Evolutionary conservation across 2,113 vertebrate genomes (phyloP), one percentile per base, ranked within the genome.

Genomic region (Calcarius ornatus): DNA sequence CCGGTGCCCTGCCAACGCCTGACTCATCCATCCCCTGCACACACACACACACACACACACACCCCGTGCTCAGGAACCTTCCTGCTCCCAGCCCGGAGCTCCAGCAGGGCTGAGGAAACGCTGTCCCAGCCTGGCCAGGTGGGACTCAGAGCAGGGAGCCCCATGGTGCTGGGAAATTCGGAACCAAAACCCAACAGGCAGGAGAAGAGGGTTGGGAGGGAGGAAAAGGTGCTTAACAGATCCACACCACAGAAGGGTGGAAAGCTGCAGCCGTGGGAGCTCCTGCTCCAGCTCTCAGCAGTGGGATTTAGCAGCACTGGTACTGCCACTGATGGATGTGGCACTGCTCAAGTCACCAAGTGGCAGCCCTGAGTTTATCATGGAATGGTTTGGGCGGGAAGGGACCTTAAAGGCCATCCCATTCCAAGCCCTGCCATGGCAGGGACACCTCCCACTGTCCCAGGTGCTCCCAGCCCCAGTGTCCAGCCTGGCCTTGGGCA

Each of bases 1-100:
- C 75, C 37, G 66, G 68, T 96, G 95, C 85, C 90, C 94, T 93
- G 90, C 92, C 93, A 93, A n/a, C 0, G 5, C 93, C 84, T 94
- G 94, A 94, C 84, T 96, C 95, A 95, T 90, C 87, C 93, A 47
- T 87, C 48, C 94, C 21, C n/a, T 33, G 61, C 10, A 1, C 61
- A 37, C 11, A 8, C 72, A 45, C 19, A 54, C 48, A 50, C 23
- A 24, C 63, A 45, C 24, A 63, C 19, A 45, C 10, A 45, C 66
- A 20, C 81, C 57, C 73, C 6, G 15, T 0, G 6, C 95, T 40
- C 94, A 48, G 47, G 45, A 78, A 84, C 12, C 78, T 64, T 23
- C 40, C 2, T 48, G 71, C 66, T 21, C 21, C 5, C 3, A 15
- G 40, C 19, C 83, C 1, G 30, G 56, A 54, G 81, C 5, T 61